These are phyloP conservation scores for Tympanuchus pallidicinctus DNA, from an alignment of 2,113 vertebrate species.

Conservation along the genomic window DNA sequence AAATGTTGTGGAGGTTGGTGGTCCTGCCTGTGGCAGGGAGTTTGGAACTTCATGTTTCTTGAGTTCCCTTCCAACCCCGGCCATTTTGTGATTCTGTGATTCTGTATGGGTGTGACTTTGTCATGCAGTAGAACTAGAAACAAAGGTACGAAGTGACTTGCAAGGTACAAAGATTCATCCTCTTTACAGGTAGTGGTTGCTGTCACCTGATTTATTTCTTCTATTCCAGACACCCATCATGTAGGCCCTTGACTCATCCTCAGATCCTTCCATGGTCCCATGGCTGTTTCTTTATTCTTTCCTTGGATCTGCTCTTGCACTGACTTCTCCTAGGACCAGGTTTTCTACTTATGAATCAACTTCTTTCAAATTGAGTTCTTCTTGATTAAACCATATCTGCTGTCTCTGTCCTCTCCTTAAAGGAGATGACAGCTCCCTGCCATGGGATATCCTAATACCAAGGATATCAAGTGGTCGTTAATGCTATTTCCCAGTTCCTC, in stretches of 20 bases:
- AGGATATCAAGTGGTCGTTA: neutral
- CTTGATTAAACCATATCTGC: neutral
- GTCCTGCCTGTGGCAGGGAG: too few species aligned
- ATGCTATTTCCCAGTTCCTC: neutral
- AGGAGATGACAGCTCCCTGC: neutral
- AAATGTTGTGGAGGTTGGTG: too few species aligned
- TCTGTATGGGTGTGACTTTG: neutral
- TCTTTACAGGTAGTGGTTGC: neutral
- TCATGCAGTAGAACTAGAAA: neutral
- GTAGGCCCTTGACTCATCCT: neutral
- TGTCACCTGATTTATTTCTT: neutral
- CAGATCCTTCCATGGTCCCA: neutral
- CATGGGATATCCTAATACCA: neutral
- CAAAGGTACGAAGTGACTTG: neutral
- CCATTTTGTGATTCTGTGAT: too few species aligned
- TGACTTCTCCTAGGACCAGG: neutral
- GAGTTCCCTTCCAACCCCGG: too few species aligned
- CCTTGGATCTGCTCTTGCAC: accelerated
- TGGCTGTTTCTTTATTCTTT: neutral
- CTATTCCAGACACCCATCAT: neutral
- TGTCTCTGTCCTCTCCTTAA: neutral
- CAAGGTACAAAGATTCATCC: neutral
- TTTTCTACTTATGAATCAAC: neutral
- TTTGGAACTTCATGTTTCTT: too few species aligned
- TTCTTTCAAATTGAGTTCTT: neutral